Conservation (phyloP, 2,888 invertebrate species). For the Polyommatus icarus region DNA sequence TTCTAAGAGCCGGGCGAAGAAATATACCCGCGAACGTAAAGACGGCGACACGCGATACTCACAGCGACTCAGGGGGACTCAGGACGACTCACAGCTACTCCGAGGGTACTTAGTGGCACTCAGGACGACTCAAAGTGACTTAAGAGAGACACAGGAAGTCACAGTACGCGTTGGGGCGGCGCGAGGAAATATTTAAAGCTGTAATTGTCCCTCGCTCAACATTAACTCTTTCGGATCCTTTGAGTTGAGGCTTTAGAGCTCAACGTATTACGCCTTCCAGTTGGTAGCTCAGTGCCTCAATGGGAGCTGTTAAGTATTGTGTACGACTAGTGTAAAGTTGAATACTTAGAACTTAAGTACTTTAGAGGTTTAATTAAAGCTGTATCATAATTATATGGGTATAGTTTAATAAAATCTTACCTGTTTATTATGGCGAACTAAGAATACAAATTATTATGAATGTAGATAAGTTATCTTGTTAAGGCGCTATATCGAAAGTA, state of each 20-base stretch:
- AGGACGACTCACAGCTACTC: background rate
- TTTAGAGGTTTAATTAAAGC: background rate
- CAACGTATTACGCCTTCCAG: background rate
- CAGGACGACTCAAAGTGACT: background rate
- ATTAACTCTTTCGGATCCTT: background rate
- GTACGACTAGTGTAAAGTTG: background rate
- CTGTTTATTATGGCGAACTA: too few species aligned
- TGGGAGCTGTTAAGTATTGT: background rate
- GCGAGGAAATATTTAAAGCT: background rate
- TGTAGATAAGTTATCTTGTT: too few species aligned
- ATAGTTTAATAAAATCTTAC: too few species aligned
- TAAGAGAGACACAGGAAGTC: background rate
- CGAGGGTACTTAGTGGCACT: background rate
- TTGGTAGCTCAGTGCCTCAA: background rate
- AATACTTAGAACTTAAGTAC: background rate
- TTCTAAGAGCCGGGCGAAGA: slow-evolving; percentile 1
- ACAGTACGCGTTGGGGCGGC: background rate
- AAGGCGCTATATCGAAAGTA: too few species aligned
- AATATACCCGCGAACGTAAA: background rate
- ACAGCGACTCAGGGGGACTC: background rate
- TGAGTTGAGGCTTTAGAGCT: background rate
- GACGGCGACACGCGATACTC: background rate
- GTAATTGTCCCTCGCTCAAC: background rate
- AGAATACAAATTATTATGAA: too few species aligned
- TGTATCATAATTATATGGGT: background rate